These are phyloP conservation scores for Poeciliopsis turneri DNA, from an alignment of 2,797 vertebrate genomes.

Conservation along the genomic window DNA sequence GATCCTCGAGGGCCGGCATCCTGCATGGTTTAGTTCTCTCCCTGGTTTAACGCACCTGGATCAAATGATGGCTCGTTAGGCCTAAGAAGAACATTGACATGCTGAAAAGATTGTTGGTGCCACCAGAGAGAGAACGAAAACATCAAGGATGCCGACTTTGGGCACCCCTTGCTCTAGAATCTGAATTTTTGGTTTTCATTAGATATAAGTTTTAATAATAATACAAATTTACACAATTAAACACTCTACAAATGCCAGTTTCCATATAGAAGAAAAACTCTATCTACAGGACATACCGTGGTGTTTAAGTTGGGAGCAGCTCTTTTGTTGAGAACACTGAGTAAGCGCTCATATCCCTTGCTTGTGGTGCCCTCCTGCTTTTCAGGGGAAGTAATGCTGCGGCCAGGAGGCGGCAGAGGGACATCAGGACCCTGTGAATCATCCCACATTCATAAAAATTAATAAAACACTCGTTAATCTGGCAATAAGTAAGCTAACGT, in stretches of 20 bases:
- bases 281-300: neutral
- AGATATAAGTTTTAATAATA: neutral
- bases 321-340: conserved; percentile 71
- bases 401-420: neutral
- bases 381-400: neutral
- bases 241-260: neutral
- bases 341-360: conserved; percentile 68
- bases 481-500: neutral
- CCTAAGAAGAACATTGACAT: too few relatives aligned
- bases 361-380: conserved; percentile 5
- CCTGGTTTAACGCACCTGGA: too few relatives aligned
- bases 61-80: too few relatives aligned
- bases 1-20: too few relatives aligned
- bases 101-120: too few relatives aligned
- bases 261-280: neutral
- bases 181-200: neutral
- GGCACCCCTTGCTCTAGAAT: neutral
- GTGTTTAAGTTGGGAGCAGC: conserved; percentile 45
- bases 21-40: too few relatives aligned
- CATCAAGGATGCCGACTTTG: too few relatives aligned
- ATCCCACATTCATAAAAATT: neutral
- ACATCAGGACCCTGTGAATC: conserved; percentile 32
- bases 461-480: neutral
- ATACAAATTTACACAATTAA: neutral
- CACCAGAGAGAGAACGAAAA: too few relatives aligned